phyloP scores from a whole-genome alignment of 2,113 vertebrate species.

The Pogona vitticeps region DNA sequence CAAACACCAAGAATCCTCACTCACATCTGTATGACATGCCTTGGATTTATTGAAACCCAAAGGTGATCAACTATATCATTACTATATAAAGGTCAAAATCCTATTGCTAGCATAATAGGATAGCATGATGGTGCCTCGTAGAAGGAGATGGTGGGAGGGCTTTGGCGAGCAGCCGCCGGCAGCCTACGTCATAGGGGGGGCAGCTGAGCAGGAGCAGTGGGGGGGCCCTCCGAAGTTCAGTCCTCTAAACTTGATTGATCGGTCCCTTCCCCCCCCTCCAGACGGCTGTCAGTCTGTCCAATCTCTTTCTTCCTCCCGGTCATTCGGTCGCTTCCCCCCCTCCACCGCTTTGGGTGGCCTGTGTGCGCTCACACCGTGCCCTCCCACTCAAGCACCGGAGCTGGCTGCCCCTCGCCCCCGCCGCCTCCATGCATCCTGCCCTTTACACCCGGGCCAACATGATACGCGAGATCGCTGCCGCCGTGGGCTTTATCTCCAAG shows the following conservation, averaged over 20 bases:
- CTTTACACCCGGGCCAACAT: constrained; percentile 88
- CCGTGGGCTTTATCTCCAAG: constrained; percentile 93
- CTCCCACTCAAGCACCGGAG: constrained; percentile 43
- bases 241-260: not conserved
- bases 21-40: not conserved
- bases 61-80: not conserved
- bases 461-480: constrained; percentile 96
- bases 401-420: constrained; percentile 58
- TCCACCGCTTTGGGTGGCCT: not conserved
- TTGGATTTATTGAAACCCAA: not conserved
- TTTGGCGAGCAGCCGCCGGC: constrained; percentile 49
- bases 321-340: not conserved
- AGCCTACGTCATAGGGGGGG: constrained; percentile 66
- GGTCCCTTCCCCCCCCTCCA: too few relatives aligned
- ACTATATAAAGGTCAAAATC: not conserved
- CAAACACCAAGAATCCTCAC: not conserved
- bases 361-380: constrained; percentile 61
- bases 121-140: constrained; percentile 69
- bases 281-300: not conserved
- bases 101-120: too few relatives aligned
- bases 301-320: not conserved
- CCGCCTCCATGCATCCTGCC: constrained; percentile 84
- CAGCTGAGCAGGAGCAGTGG: constrained; percentile 54
- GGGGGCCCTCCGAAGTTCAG: constrained; percentile 35
- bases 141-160: constrained; percentile 62